Conservation (phyloP, 1,140 invertebrate species). For the Bombus affinis region DNA sequence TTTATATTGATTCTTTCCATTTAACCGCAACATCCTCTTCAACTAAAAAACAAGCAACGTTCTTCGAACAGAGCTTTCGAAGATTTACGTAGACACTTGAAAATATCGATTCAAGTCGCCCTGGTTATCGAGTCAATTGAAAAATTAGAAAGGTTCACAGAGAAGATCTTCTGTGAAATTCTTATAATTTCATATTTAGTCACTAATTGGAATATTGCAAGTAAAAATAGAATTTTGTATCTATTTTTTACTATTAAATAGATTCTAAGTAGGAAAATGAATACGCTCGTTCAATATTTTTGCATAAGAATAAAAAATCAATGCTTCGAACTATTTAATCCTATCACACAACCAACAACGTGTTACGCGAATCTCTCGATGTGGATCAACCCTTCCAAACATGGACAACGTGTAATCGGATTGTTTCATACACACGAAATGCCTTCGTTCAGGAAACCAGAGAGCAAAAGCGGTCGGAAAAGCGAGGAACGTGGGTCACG, state of each 20-base stretch:
- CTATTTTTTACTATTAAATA: too few relatives aligned
- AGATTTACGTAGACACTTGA: not conserved
- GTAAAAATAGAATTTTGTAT: too few relatives aligned
- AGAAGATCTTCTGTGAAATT: too few relatives aligned
- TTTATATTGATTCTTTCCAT: conserved; percentile 8
- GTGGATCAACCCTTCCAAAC: not conserved
- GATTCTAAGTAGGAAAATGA: too few relatives aligned
- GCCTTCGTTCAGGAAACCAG: not conserved
- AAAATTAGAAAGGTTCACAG: too few relatives aligned
- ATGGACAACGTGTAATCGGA: not conserved
- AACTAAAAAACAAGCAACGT: not conserved
- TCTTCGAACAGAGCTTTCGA: not conserved
- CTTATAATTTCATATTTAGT: too few relatives aligned
- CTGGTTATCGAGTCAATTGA: too few relatives aligned
- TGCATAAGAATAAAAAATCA: too few relatives aligned
- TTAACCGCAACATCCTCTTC: not conserved
- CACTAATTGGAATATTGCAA: too few relatives aligned
- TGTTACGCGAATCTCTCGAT: too few relatives aligned
- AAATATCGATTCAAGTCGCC: not conserved
- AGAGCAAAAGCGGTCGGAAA: conserved; percentile 2
- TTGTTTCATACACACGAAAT: not conserved
- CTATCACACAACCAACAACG: not conserved
- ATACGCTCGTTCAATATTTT: too few relatives aligned
- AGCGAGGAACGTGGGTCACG: conserved; percentile 22
- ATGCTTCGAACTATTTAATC: not conserved